Base-by-base conservation (phyloP, 2,797 vertebrate genomes). In the Cossypha dichroa region DNA sequence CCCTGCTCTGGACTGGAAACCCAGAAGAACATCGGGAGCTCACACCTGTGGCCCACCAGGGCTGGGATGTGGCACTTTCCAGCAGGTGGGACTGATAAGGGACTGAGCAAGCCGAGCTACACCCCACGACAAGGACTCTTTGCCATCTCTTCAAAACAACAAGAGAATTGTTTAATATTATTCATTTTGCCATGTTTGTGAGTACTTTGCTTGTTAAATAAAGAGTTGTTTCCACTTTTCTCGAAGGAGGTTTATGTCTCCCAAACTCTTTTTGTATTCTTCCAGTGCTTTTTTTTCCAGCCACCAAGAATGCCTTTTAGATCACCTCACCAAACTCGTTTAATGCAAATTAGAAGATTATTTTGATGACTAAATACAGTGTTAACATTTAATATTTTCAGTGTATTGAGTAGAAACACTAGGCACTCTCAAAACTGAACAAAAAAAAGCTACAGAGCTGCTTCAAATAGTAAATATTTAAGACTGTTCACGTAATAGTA, bases 331-430 rank as follows among this genome's bases (percentile, higher is more conserved):
- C 21, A 67, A 58, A 86, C n/a, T 55, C 0, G 1, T n/a, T 75
- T 72, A 63, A 87, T 34, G 52, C 20, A 56, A 74, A 62, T 77
- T 23, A 74, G 8, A 74, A 66, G 5, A 80, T 59, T 49, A 38
- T 56, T 94, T 45, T 84, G 41, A 81, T 78, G n/a, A 38, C 18
- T 68, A 81, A 72, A 85, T 52, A 72, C 56, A 40, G 16, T 29
- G 63, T 7, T 5, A 3, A 70, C 26, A 60, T 60, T 33, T 62
- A 45, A 19, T 29, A 60, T 49, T 79, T 79, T 79, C 70, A 68
- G 12, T 64, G 36, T 38, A 54, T 3, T 33, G 18, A 31, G 10
- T 54, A 26, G 46, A 82, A 95, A 90, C 41, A 68, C 21, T 45
- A 64, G 41, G 67, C 13, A 20, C n/a, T 25, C 51, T 49, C 25